phyloP scores from a whole-genome alignment of 2,888 invertebrate genomes.

The Drosophila lacicola region DNA sequence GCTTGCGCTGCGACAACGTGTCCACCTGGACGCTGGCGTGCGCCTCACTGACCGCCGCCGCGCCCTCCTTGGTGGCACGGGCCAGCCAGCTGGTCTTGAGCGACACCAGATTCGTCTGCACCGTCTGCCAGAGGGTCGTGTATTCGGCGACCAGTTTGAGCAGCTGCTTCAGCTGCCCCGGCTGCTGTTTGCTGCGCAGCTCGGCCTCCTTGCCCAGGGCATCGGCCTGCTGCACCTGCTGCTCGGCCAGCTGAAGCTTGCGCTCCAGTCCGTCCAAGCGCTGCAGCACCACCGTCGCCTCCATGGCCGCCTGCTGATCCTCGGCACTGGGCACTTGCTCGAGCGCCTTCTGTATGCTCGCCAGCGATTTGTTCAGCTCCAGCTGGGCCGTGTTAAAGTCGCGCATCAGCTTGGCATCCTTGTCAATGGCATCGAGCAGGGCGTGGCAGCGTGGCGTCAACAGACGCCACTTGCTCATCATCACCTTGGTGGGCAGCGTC shows the following conservation, averaged over 20 bases:
- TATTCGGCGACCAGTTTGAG: constrained; percentile 89
- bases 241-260: constrained; percentile 86
- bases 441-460: constrained; percentile 87
- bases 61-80: constrained; percentile 85
- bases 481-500: constrained; percentile 87
- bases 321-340: constrained; percentile 89
- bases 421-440: constrained; percentile 87
- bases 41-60: constrained; percentile 87
- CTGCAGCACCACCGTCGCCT: constrained; percentile 71
- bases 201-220: constrained; percentile 87
- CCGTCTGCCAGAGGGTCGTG: constrained; percentile 88
- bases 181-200: constrained; percentile 86
- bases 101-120: constrained; percentile 86
- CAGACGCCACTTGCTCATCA: constrained; percentile 89
- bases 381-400: constrained; percentile 91
- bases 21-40: constrained; percentile 92
- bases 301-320: constrained; percentile 78
- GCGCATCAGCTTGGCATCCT: constrained; percentile 87
- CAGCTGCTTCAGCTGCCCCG: constrained; percentile 86
- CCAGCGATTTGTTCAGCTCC: constrained; percentile 89
- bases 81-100: constrained; percentile 85
- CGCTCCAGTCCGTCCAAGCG: constrained; percentile 86
- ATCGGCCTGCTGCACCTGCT: constrained; percentile 87
- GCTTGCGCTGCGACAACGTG: constrained; percentile 87
- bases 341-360: constrained; percentile 90